phyloP scores from a whole-genome alignment of 37 sponge, comb jelly and placozoan genomes.

The Spongilla lacustris region DNA sequence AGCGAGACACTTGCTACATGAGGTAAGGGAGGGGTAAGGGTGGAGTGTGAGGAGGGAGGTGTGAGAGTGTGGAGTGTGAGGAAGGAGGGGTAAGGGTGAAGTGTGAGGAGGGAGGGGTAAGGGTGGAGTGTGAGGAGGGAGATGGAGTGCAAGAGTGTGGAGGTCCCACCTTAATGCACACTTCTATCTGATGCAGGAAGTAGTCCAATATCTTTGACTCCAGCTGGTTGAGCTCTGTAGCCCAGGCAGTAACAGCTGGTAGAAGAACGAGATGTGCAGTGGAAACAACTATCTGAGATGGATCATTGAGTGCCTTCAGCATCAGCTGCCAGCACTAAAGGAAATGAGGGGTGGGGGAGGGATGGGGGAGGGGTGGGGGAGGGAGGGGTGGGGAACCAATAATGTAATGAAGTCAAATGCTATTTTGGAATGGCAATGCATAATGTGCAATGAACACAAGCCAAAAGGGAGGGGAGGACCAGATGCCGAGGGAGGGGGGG shows the following conservation, averaged over 20 bases:
- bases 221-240: conserved; percentile 74
- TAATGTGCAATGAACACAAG: too few relatives aligned
- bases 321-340: conserved; percentile 83
- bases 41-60: neutral
- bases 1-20: conserved; percentile 67
- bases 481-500: neutral
- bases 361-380: neutral
- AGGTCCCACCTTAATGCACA: conserved; percentile 68
- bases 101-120: too few relatives aligned
- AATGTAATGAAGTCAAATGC: neutral
- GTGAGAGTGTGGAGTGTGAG: neutral
- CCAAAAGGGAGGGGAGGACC: neutral
- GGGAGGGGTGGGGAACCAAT: neutral
- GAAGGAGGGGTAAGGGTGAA: neutral
- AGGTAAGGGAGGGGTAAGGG: neutral
- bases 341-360: neutral
- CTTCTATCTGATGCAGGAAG: conserved; percentile 71
- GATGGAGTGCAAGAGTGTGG: neutral
- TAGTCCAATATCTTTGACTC: conserved; percentile 65
- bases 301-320: conserved; percentile 66
- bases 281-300: conserved; percentile 68
- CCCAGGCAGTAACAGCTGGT: conserved; percentile 87
- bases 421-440: too few relatives aligned
- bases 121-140: neutral
- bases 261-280: conserved; percentile 63